Conservation (phyloP, 2,888 invertebrate species). For the Pasiphila rectangulata region DNA sequence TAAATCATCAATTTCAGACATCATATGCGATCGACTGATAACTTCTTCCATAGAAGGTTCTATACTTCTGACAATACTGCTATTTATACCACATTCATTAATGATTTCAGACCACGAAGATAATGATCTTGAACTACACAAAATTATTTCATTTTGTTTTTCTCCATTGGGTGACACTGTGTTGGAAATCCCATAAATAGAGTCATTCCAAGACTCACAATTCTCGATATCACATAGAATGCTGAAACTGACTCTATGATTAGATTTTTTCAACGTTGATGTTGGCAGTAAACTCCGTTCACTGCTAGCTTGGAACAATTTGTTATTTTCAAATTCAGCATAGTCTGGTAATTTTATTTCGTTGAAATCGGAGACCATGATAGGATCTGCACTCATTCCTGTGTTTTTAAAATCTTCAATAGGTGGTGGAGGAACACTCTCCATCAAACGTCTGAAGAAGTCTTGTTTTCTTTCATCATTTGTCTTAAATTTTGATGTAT, state of each 20-base stretch:
- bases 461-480: constrained; percentile 54
- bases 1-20: constrained; percentile 44
- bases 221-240: constrained; percentile 45
- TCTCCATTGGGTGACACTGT: constrained; percentile 22
- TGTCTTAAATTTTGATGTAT: constrained; percentile 21
- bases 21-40: constrained; percentile 51
- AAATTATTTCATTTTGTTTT: constrained; percentile 21
- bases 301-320: constrained; percentile 40
- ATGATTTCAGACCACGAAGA: constrained; percentile 64
- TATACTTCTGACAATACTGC: constrained; percentile 43
- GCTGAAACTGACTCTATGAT: constrained; percentile 52
- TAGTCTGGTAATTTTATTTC: constrained; percentile 60
- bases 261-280: constrained; percentile 58
- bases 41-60: constrained; percentile 51
- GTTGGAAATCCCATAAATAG: constrained; percentile 58
- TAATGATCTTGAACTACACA: constrained; percentile 37
- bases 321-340: constrained; percentile 55
- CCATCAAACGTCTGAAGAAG: constrained; percentile 57
- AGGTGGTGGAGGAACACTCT: constrained; percentile 66
- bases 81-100: constrained; percentile 48
- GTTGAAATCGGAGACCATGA: constrained; percentile 40
- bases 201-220: constrained; percentile 62
- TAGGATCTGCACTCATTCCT: constrained; percentile 6
- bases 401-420: constrained; percentile 38
- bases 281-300: constrained; percentile 42